Percentiles rank a stretch among this genome's conserved stretches.
Evolutionary conservation across 2,888 invertebrate species (phyloP).

Genomic region (Erebia palarica): DNA sequence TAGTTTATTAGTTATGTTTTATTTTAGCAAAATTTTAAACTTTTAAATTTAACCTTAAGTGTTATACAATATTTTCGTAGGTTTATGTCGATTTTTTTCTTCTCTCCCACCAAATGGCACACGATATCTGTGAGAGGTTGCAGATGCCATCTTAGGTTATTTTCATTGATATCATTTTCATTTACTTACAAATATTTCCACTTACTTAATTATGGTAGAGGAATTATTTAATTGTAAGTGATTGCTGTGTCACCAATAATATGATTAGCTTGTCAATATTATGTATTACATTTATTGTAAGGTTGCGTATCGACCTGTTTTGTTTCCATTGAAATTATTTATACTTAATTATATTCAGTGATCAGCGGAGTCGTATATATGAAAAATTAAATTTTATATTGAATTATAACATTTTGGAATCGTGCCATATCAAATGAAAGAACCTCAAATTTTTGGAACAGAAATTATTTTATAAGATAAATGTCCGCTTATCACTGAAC

Average conservation of each 20-base stretch:
- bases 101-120: slow-evolving; percentile 80
- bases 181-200: slow-evolving; percentile 59
- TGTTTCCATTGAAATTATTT: slow-evolving; percentile 48
- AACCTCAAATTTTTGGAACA: slow-evolving; percentile 45
- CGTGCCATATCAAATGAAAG: slow-evolving; percentile 51
- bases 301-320: slow-evolving; percentile 56
- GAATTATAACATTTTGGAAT: slow-evolving; percentile 46
- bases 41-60: slow-evolving; percentile 67
- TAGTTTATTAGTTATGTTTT: slow-evolving; percentile 83
- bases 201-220: slow-evolving; percentile 68
- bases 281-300: slow-evolving; percentile 59
- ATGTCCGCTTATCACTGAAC: slow-evolving; percentile 65
- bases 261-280: slow-evolving; percentile 70
- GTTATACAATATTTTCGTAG: slow-evolving; percentile 80
- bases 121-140: slow-evolving; percentile 49
- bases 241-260: slow-evolving; percentile 82
- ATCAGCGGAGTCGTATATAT: slow-evolving; percentile 53
- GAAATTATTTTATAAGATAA: slow-evolving; percentile 41
- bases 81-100: slow-evolving; percentile 73
- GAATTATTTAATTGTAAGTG: slow-evolving; percentile 69
- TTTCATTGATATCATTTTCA: slow-evolving; percentile 61
- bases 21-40: slow-evolving; percentile 82
- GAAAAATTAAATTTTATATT: slow-evolving; percentile 39
- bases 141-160: slow-evolving; percentile 73
- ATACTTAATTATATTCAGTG: slow-evolving; percentile 56